Base-by-base conservation (phyloP, 1,140 invertebrate species). In the Sarcophaga peregrina region DNA sequence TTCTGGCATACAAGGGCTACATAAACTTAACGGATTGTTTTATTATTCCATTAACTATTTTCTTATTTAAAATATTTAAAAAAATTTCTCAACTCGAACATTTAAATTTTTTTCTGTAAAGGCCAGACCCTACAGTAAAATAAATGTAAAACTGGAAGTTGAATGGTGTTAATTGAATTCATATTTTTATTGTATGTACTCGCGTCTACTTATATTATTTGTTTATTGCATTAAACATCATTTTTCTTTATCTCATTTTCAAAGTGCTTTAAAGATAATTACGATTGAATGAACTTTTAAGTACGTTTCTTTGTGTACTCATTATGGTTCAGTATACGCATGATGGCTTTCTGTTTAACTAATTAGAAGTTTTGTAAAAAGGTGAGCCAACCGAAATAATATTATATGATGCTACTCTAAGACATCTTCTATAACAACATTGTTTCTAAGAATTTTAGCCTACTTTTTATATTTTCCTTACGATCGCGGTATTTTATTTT, bases 231-330 rank as follows among this genome's bases (percentile, higher is more conserved):
- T 58, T 58, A 58, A 37, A 37, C 25, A 37, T 37, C 1, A n/a
- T 58, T 13, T n/a, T 58, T 58, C 6, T n/a, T n/a, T 13, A 58
- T 15, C 54, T 58, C 13, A 58, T 58, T 58, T 58, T n/a, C n/a
- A 7, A 58, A n/a, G 54, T 58, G 15, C 8, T 58, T 58, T 58
- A 4, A 37, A 58, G 13, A 58, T 58, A 58, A 58, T 58, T 58
- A 13, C 54, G 54, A 58, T n/a, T 58, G 54, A 58, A 58, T 58
- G 54, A 58, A 58, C 54, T 58, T n/a, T 58, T 58, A 58, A 58
- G 54, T 58, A 58, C 3, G 7, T 58, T 58, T 58, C 54, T 15
- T 37, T 58, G 54, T n/a, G 54, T 58, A 58, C 54, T 37, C 68
- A 17, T n/a, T n/a, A n/a, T 58, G 11, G n/a, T 11, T 58, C 13